Evolutionary conservation across 1,140 invertebrate species (phyloP), one percentile per base, ranked within the genome.

Genomic region (Grapholita molesta): DNA sequence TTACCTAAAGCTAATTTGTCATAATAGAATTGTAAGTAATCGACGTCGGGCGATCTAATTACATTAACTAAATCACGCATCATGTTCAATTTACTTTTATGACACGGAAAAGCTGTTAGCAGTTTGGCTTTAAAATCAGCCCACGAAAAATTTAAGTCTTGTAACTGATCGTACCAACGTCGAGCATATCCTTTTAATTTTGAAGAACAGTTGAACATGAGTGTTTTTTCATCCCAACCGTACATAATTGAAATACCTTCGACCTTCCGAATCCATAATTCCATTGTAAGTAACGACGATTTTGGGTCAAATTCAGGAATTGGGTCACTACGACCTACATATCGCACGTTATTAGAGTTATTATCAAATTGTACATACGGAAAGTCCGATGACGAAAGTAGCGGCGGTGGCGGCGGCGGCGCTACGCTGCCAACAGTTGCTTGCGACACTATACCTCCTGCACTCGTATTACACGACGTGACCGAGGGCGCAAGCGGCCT

Each of bases 21-120:
- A 28, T 66, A 66, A 48, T 66, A 66, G 24, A 66, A 66, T 24
- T 66, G 32, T 42, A 66, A 23, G 12, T 38, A 66, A 66, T 66
- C 65, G 12, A 15, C 18, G 7, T 35, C 15, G 18, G 65, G 32
- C 1, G n/a, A 21, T 30, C 65, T 35, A 23, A 21, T 28, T 42
- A 38, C 18, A 24, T 66, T 66, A 8, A 66, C 65, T 18, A 66
- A 48, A 23, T 66, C 65, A 42, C 65, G 65, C 23, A 66, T 11
- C 33, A 42, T 66, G 35, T 48, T 48, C 6, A 66, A 15, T 23
- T 66, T 66, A 66, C 65, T 42, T 7, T 28, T 21, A 12, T 23
- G 15, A 11, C 30, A 66, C 0, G 65, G 65, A 42, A 66, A 66
- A 18, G 32, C 65, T 11, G 21, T 66, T 4, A 38, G 32, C 24